Base-by-base conservation (phyloP, 2,797 vertebrate species). In the Oryzias sinensis region DNA sequence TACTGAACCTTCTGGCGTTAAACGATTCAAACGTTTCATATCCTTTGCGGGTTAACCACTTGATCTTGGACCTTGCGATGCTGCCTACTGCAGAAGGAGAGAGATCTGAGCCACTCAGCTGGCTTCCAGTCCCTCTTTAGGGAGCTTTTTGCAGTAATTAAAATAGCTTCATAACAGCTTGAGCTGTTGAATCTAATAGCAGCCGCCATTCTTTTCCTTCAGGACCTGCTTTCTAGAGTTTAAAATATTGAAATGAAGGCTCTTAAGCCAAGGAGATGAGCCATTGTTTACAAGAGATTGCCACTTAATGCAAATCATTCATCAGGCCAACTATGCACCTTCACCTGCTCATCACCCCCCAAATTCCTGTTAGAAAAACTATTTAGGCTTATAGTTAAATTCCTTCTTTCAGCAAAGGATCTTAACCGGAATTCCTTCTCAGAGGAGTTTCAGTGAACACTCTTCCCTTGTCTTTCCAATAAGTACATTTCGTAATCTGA, bases 401-500 rank as follows among this genome's bases (percentile, higher is more conserved):
- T 62, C 65, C 45, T 67, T 72, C 65, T 75, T 65, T 63, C 72
- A 72, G 67, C 74, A 76, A 62, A 74, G 45, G 68, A 58, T 42
- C 56, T 53, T n/a, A 20, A 57, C 64, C 68, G 68, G 59, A 62
- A 54, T 43, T 56, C 50, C 52, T 66, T 37, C 63, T 80, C 49
- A 0, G 43, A 67, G 76, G 65, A 74, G 63, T 15, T 70, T 15
- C 71, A 82, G 80, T 65, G 33, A 64, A 51, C 16, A 59, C 63
- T 9, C 25, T 49, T 87, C 81, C 70, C 73, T 69, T 67, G 73
- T 72, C 76, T 83, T 81, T 74, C 53, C 71, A 72, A 65, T 51
- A 43, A 48, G 65, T 76, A 62, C 33, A 47, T 64, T 56, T 46
- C 45, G 49, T 81, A 79, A 83, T 81, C 75, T 65, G 61, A 82